Percentiles rank a stretch among this genome's conserved stretches.
Evolutionary conservation across 2,888 invertebrate species (phyloP).

Genomic region (Theodoxus fluviatilis): DNA sequence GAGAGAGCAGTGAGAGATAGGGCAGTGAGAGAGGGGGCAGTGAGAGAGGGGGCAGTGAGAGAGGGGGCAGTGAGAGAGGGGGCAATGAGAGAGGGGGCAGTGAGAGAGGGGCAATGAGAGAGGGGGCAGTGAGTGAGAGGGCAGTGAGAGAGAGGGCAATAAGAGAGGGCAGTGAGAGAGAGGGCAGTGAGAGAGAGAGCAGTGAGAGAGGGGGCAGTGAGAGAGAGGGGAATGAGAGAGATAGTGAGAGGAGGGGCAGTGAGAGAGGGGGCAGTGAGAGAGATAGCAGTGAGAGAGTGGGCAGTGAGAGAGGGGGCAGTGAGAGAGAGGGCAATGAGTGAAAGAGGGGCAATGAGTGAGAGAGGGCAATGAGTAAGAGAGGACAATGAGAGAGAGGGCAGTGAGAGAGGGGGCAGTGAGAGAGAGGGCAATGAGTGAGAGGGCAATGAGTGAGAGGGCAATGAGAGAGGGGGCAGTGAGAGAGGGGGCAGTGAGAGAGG

Average conservation of each 20-base stretch:
- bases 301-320: background rate
- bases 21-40: background rate
- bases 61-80: background rate
- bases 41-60: background rate
- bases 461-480: background rate
- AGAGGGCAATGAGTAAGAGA: background rate
- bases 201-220: background rate
- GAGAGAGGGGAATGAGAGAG: slow-evolving; percentile 19
- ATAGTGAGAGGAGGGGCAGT: background rate
- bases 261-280: background rate
- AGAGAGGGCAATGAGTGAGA: slow-evolving; percentile 19
- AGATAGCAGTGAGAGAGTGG: background rate
- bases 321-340: slow-evolving; percentile 13
- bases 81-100: background rate
- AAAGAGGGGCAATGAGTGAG: slow-evolving; percentile 1
- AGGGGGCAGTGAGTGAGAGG: too few relatives aligned
- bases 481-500: background rate
- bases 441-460: background rate
- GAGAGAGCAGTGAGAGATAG: slow-evolving; percentile 11
- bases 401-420: background rate
- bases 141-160: too few relatives aligned
- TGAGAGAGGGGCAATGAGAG: background rate
- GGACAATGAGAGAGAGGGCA: background rate
- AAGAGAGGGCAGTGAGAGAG: slow-evolving; percentile 1
- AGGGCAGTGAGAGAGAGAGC: too few relatives aligned